Conservation (phyloP, 2,797 vertebrate genomes). For the Podargus strigoides region DNA sequence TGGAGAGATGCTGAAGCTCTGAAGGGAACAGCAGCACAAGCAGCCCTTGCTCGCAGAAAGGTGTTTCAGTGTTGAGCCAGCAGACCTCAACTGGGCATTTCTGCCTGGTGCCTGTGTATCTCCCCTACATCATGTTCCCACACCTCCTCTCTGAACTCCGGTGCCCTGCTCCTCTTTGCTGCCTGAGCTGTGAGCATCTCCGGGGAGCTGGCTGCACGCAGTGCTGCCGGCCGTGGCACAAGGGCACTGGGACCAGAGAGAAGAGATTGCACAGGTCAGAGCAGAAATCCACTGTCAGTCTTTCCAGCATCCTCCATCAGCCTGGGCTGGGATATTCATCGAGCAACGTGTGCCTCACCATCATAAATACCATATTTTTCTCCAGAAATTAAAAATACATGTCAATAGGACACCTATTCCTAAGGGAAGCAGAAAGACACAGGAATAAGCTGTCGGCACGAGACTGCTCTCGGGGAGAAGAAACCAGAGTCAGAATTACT, state of each 20-base stretch:
- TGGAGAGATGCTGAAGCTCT: neutral
- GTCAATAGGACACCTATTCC: neutral
- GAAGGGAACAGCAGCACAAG: neutral
- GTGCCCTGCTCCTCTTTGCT: neutral
- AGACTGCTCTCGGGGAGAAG: neutral
- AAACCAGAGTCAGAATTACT: neutral
- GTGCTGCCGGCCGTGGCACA: neutral
- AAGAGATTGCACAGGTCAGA: neutral
- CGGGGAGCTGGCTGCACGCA: accelerated
- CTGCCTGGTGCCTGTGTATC: accelerated
- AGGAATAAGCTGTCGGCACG: neutral
- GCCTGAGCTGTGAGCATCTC: neutral
- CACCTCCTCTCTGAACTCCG: neutral
- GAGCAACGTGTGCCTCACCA: accelerated
- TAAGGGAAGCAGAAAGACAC: neutral
- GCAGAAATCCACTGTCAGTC: neutral
- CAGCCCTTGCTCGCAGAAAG: neutral
- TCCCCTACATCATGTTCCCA: neutral
- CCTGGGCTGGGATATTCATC: neutral
- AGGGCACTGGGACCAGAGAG: neutral
- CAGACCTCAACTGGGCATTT: neutral
- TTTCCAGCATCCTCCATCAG: neutral
- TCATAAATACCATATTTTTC: neutral
- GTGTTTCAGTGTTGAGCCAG: neutral
- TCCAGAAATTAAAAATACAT: neutral